Base-by-base conservation (phyloP, 2,113 vertebrate genomes). In the Gavialis gangeticus region DNA sequence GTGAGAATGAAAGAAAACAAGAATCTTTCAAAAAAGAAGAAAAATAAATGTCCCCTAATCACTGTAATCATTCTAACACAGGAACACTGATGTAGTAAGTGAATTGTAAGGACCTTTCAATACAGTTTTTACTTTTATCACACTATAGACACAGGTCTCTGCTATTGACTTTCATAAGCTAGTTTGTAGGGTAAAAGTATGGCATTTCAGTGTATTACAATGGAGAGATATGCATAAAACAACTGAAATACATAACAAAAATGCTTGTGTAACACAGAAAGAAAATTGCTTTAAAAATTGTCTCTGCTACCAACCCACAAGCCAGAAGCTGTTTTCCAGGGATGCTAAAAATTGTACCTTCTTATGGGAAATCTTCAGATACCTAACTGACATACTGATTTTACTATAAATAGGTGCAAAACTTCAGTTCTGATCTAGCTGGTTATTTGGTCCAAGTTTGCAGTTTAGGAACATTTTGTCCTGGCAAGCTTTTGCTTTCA, bases 11-110 rank as follows among this genome's bases (percentile, higher is more conserved):
- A 85, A 94, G 78, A 71, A 69, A 94, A 75, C 77, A 59, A 56
- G 88, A 91, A 79, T 93, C 92, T 95, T 96, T 64, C 78, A 55
- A 93, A 93, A 77, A 87, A 56, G 93, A 90, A 85, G 75, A 73
- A 85, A 95, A 93, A 97, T 90, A 95, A 96, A 95, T 94, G 92
- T 86, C 91, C 87, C 54, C 84, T 95, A 92, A 94, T 94, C 77
- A 69, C 88, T 60, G 77, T 96, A 95, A 97, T 95, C 85, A 95
- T 94, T 95, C 94, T 96, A 96, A 96, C 95, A 85, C 63, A 91
- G 96, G 90, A 88, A 95, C 87, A 75, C 95, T 95, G 96, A 96
- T 95, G 96, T 92, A 87, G 87, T 91, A 89, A 89, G 77, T n/a
- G 79, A 95, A 85, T 34, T 21, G 4, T 79, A 90, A 28, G 34